A percentile compares a stretch with the other conserved stretches of the same genome.
These are phyloP conservation scores for Trichopria drosophilae DNA, from an alignment of 2,888 invertebrate species.

Conservation along the genomic window DNA sequence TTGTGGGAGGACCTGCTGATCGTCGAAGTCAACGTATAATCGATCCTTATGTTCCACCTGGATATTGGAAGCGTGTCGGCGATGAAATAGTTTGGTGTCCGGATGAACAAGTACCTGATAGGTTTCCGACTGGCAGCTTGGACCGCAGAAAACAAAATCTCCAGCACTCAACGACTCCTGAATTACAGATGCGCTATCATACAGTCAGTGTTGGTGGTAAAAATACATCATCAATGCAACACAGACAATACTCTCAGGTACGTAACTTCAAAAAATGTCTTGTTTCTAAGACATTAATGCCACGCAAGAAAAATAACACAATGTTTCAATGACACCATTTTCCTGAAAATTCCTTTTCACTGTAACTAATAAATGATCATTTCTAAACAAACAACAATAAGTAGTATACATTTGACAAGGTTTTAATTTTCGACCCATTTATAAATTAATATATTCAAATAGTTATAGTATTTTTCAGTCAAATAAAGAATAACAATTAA, in stretches of 20 bases:
- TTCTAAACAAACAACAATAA: too few relatives aligned
- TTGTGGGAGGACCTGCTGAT: constrained; percentile 1
- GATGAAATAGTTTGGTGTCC: constrained; percentile 53
- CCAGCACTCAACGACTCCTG: constrained; percentile 34
- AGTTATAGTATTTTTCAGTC: too few relatives aligned
- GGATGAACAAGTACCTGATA: constrained; percentile 41
- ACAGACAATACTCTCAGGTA: constrained; percentile 32
- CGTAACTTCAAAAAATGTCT: too few relatives aligned
- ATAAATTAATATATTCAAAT: too few relatives aligned
- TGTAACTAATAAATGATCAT: too few relatives aligned
- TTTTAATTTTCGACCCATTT: too few relatives aligned
- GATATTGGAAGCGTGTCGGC: constrained; percentile 52
- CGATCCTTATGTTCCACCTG: constrained; percentile 43
- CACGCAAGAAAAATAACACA: too few relatives aligned
- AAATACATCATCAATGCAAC: constrained; percentile 28
- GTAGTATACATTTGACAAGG: too few relatives aligned
- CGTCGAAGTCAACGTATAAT: constrained; percentile 20
- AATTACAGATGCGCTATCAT: constrained; percentile 44
- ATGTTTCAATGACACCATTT: too few relatives aligned
- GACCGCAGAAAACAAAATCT: constrained; percentile 63
- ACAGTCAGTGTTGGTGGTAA: constrained; percentile 39
- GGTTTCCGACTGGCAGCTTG: constrained; percentile 64
- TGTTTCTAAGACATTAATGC: too few relatives aligned
- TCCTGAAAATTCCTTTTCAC: too few relatives aligned
- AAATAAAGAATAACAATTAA: too few relatives aligned